Evolutionary conservation across 2,113 vertebrate genomes (phyloP).

Genomic region (Hoplias malabaricus): DNA sequence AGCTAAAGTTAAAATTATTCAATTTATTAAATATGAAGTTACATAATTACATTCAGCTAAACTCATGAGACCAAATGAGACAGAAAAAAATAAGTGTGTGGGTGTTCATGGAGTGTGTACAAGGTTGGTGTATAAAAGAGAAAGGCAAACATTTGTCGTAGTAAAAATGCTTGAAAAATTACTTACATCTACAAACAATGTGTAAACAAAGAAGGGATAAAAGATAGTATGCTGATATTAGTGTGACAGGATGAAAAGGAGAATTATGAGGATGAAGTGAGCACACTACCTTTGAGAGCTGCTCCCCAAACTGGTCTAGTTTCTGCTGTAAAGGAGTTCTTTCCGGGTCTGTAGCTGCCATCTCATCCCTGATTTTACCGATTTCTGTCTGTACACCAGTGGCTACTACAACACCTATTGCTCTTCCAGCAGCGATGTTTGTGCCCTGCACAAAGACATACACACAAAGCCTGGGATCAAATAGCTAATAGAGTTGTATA

Average conservation of each 20-base stretch:
- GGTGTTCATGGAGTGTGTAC: background rate
- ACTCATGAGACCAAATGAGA: too few relatives aligned
- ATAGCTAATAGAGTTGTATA: background rate
- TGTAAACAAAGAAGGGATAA: background rate
- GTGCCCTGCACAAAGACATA: conserved; percentile 65
- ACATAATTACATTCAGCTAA: too few relatives aligned
- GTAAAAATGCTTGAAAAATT: background rate
- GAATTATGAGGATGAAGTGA: background rate
- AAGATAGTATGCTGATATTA: background rate
- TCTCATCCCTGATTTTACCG: conserved; percentile 78
- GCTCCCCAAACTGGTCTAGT: conserved; percentile 78
- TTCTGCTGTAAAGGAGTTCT: conserved; percentile 77
- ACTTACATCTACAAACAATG: background rate
- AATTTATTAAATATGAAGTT: background rate
- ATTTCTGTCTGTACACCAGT: conserved; percentile 78
- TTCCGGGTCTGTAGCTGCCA: conserved; percentile 76
- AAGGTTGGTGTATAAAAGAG: background rate
- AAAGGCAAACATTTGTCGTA: background rate
- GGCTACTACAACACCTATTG: conserved; percentile 73
- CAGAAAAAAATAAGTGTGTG: too few relatives aligned
- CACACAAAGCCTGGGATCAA: background rate
- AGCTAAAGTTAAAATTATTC: too few relatives aligned
- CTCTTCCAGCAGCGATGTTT: conserved; percentile 75
- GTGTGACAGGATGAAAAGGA: background rate
- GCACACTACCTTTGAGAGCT: conserved; percentile 71